Conservation (phyloP, 2,888 invertebrate genomes). For the Desoria tigrina region DNA sequence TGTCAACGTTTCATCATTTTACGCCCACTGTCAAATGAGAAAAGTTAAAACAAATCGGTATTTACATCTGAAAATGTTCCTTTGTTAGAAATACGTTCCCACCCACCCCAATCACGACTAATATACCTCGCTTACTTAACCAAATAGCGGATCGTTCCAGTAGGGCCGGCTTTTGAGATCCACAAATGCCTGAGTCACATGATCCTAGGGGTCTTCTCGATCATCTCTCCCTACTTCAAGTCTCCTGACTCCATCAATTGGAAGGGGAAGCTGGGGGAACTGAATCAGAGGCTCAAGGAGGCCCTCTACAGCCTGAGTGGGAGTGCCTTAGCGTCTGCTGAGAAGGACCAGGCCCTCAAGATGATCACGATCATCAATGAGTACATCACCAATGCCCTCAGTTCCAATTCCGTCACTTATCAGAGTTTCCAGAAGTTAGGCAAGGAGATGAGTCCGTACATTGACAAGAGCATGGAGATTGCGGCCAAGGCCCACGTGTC, state of each 20-base stretch:
- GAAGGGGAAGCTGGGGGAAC: slow-evolving; percentile 2
- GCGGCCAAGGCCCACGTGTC: slow-evolving; percentile 26
- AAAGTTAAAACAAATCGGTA: too few species aligned
- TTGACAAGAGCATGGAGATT: slow-evolving; percentile 21
- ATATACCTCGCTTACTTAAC: too few species aligned
- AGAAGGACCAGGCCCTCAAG: slow-evolving; percentile 2
- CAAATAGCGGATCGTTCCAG: slow-evolving; percentile 37
- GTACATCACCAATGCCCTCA: slow-evolving; percentile 8
- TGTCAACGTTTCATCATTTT: too few species aligned
- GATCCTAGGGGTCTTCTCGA: slow-evolving; percentile 28
- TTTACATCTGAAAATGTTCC: too few species aligned
- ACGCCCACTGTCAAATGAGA: too few species aligned
- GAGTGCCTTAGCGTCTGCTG: background rate
- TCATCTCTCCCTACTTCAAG: slow-evolving; percentile 27
- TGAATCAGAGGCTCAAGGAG: background rate
- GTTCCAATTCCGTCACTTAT: background rate
- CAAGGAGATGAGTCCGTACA: slow-evolving; percentile 19
- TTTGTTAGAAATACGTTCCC: too few species aligned
- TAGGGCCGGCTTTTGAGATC: slow-evolving; percentile 24
- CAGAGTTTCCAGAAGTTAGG: slow-evolving; percentile 15
- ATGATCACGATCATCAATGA: background rate
- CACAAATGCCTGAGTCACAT: slow-evolving; percentile 32
- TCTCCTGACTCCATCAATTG: slow-evolving; percentile 25
- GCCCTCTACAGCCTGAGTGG: background rate
- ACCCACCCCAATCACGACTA: too few species aligned